Percentiles rank a stretch among this genome's conserved stretches.
Evolutionary conservation across 1,140 invertebrate species (phyloP).

Genomic region (Calosoma granatense): DNA sequence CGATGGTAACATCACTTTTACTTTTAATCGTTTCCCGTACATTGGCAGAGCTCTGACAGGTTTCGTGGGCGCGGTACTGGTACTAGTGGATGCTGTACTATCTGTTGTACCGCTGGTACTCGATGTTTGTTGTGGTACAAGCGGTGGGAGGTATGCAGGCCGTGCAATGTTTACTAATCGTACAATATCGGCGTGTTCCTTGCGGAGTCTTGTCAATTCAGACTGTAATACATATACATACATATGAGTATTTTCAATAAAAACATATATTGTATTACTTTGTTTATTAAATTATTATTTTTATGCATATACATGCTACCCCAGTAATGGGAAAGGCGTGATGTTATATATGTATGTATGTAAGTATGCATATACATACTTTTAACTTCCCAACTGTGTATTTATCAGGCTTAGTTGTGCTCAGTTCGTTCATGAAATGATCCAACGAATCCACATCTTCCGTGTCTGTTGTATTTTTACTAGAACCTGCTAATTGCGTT

Average conservation of each 20-base stretch:
- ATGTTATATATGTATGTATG: too few relatives aligned
- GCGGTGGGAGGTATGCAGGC: constrained; percentile 54
- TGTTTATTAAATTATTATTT: constrained; percentile 9
- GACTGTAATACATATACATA: constrained; percentile 31
- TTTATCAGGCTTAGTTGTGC: constrained; percentile 36
- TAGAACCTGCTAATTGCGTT: constrained; percentile 29
- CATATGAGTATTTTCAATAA: not conserved
- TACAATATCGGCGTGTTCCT: constrained; percentile 55
- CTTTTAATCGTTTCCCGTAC: constrained; percentile 28
- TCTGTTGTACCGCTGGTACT: not conserved
- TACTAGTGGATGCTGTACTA: not conserved
- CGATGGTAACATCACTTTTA: constrained; percentile 21
- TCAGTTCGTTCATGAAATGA: constrained; percentile 59
- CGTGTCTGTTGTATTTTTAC: constrained; percentile 22
- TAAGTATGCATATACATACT: constrained; percentile 30
- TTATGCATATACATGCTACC: not conserved
- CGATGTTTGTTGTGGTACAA: constrained; percentile 25
- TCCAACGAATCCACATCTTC: constrained; percentile 54
- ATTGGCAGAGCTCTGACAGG: constrained; percentile 23
- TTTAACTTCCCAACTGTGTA: constrained; percentile 39
- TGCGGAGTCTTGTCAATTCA: constrained; percentile 55
- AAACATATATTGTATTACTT: constrained; percentile 1
- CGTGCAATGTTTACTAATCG: constrained; percentile 69
- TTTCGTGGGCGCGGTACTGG: not conserved
- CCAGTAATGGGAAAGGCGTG: too few relatives aligned